These are phyloP conservation scores for Pygmarrhopalites habei DNA, from an alignment of 1,140 invertebrate genomes.

Conservation along the genomic window DNA sequence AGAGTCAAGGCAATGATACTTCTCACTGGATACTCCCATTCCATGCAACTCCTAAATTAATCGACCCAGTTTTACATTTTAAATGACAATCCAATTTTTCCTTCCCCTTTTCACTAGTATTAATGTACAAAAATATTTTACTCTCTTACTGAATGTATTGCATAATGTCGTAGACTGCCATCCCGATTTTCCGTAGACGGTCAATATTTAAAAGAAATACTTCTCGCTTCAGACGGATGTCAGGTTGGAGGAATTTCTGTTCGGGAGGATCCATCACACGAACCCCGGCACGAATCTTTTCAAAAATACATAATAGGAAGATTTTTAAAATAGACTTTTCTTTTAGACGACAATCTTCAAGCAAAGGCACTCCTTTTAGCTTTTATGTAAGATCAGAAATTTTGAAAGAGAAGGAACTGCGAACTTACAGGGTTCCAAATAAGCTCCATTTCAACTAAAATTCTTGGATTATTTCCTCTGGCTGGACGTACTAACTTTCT, in stretches of 20 bases:
- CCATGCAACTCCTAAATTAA: constrained; percentile 85
- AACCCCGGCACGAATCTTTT: constrained; percentile 73
- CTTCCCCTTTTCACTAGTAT: no score
- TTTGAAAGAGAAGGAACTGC: no score
- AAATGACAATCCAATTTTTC: neutral
- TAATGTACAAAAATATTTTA: no score
- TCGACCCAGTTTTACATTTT: no score
- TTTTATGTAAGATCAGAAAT: no score
- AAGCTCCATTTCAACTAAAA: constrained; percentile 84
- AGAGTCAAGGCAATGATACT: constrained; percentile 79
- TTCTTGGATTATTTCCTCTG: constrained; percentile 84
- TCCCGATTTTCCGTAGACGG: constrained; percentile 79
- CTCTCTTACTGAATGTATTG: constrained; percentile 83
- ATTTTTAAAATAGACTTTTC: no score
- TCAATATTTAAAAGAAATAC: constrained; percentile 90
- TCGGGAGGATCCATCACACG: constrained; percentile 92
- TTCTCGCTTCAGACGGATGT: constrained; percentile 90
- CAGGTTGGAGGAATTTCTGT: constrained; percentile 87
- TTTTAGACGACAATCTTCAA: no score
- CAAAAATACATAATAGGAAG: no score
- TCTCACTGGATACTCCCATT: constrained; percentile 89
- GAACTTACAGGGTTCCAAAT: constrained; percentile 80
- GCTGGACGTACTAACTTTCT: constrained; percentile 80
- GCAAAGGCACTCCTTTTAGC: no score
- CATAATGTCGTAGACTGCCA: constrained; percentile 79